phyloP scores from a whole-genome alignment of 2,888 invertebrate species.

The Dolomedes plantarius region DNA sequence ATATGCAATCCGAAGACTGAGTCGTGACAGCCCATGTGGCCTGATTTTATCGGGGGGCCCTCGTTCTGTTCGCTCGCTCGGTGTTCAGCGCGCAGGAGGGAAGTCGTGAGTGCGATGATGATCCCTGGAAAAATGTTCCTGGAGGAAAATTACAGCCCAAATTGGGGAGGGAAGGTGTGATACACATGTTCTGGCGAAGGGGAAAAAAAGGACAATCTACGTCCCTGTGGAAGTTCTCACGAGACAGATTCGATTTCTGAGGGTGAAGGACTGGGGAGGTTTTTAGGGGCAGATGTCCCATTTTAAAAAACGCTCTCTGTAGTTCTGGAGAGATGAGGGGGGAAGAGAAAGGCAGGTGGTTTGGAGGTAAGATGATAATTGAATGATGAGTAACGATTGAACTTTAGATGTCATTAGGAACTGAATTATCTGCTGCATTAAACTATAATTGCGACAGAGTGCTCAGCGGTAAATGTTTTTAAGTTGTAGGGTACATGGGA shows the following conservation, averaged over 20 bases:
- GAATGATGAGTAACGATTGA: no score
- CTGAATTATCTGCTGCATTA: no score
- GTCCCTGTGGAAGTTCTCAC: neutral
- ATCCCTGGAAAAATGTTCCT: neutral
- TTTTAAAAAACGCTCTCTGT: neutral
- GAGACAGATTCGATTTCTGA: neutral
- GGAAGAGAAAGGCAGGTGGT: neutral
- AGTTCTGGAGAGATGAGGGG: no score
- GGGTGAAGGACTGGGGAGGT: neutral
- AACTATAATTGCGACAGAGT: no score
- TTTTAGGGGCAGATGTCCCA: neutral
- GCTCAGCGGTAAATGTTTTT: no score
- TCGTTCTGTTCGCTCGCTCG: neutral
- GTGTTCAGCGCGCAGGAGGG: neutral
- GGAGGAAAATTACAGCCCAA: neutral
- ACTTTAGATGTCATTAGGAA: no score
- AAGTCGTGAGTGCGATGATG: conserved; percentile 8
- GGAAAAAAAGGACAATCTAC: neutral
- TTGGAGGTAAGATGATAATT: neutral
- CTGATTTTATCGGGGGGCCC: conserved; percentile 4
- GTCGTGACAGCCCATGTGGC: conserved; percentile 1
- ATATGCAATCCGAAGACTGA: neutral
- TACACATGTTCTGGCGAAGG: neutral
- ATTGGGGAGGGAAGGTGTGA: conserved; percentile 9
- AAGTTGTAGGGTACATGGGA: no score